phyloP scores from a whole-genome alignment of 2,888 invertebrate genomes.

The Strigamia maritima region DNA sequence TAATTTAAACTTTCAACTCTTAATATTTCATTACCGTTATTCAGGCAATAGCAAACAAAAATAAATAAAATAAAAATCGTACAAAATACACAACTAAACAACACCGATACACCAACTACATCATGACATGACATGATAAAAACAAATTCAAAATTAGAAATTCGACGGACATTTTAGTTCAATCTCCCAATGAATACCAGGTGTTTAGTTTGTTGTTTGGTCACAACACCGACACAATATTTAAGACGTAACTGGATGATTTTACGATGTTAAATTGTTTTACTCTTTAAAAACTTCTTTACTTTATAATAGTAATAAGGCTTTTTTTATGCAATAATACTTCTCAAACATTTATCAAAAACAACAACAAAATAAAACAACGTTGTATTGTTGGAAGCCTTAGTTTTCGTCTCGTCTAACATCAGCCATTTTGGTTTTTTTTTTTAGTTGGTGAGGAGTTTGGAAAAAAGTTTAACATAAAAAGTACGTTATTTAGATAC shows the following conservation, averaged over 20 bases:
- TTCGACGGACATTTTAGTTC: slow-evolving; percentile 8
- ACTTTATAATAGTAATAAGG: background rate
- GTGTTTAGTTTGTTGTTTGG: background rate
- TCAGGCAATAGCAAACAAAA: background rate
- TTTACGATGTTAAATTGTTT: background rate
- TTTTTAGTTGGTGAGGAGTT: background rate
- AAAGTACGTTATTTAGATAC: slow-evolving; percentile 17
- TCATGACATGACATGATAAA: background rate
- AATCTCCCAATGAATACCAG: slow-evolving; percentile 9
- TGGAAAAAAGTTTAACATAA: background rate
- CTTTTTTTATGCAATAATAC: slow-evolving; percentile 18
- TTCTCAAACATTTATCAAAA: slow-evolving; percentile 21
- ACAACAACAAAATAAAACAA: slow-evolving; percentile 14
- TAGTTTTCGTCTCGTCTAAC: background rate
- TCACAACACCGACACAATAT: slow-evolving; percentile 17
- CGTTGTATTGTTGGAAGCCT: slow-evolving; percentile 16
- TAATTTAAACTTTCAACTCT: background rate
- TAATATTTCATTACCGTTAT: background rate
- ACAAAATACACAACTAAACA: slow-evolving; percentile 3
- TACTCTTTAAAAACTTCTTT: background rate
- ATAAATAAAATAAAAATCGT: background rate
- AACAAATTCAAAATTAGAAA: background rate
- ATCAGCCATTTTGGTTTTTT: background rate
- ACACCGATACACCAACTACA: background rate
- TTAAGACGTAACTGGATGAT: background rate